phyloP scores from a whole-genome alignment of 2,797 vertebrate genomes.

The Syngnathus acus region DNA sequence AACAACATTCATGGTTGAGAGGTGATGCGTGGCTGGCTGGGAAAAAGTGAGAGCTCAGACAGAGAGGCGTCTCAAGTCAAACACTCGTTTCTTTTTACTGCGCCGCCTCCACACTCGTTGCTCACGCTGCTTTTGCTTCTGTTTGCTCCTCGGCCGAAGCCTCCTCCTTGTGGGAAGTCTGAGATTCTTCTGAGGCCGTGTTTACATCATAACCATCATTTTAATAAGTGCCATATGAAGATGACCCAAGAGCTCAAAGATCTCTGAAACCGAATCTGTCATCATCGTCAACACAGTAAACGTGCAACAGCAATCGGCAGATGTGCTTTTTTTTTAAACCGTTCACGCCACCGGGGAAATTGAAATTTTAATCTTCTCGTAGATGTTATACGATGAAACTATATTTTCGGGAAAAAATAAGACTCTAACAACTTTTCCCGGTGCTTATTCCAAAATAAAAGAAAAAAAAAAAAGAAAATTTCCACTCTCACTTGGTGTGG shows the following conservation, averaged over 20 bases:
- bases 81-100: slow-evolving; percentile 10
- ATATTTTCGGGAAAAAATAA: too few species aligned
- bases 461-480: too few species aligned
- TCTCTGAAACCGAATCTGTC: background rate
- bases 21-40: slow-evolving; percentile 25
- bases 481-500: background rate
- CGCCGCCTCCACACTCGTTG: slow-evolving; percentile 12
- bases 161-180: slow-evolving; percentile 28
- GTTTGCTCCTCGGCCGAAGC: slow-evolving; percentile 32
- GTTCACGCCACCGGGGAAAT: background rate
- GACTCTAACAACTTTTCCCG: too few species aligned
- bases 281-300: background rate
- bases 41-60: slow-evolving; percentile 16
- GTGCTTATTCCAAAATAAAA: too few species aligned
- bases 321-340: background rate
- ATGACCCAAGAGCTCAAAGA: background rate
- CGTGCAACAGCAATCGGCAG: background rate
- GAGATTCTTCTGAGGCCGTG: slow-evolving; percentile 3
- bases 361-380: too few species aligned
- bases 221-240: background rate
- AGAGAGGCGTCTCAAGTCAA: slow-evolving; percentile 21
- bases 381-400: too few species aligned
- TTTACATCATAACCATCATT: slow-evolving; percentile 1
- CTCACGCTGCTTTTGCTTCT: slow-evolving; percentile 13
- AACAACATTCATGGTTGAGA: slow-evolving; percentile 15